Conservation (phyloP, 2,797 vertebrate genomes). For the Lagocephalus sceleratus region DNA sequence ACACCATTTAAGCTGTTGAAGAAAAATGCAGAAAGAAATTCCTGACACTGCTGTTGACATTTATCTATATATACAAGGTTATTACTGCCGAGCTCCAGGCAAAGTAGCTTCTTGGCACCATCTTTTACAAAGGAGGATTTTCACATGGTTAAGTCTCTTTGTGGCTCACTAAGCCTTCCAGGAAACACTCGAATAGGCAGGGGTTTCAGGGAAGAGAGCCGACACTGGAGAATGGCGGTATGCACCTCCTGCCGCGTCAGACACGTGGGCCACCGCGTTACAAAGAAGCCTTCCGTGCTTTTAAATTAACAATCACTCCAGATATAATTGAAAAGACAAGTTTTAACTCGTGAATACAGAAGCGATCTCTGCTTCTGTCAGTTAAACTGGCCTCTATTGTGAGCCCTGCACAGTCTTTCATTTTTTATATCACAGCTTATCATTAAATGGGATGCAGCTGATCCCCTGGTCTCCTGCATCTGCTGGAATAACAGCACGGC, state of each 20-base stretch:
- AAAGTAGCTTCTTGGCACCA: background rate
- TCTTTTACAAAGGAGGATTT: constrained; percentile 14
- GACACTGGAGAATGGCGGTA: too few relatives aligned
- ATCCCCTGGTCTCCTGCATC: constrained; percentile 7
- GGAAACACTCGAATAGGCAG: too few relatives aligned
- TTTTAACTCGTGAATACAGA: background rate
- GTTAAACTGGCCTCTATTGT: background rate
- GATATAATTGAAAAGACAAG: background rate
- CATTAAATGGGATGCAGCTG: constrained; percentile 20
- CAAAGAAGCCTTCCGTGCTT: background rate
- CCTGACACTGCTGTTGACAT: background rate
- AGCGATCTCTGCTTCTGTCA: background rate
- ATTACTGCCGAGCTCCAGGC: constrained; percentile 5
- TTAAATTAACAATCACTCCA: background rate
- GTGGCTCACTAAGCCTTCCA: too few relatives aligned
- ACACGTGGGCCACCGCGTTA: too few relatives aligned
- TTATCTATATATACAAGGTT: background rate
- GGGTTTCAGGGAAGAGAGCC: too few relatives aligned
- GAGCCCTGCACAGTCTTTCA: constrained; percentile 3
- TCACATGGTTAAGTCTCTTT: too few relatives aligned
- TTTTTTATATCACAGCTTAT: constrained; percentile 22
- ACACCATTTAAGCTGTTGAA: constrained; percentile 5
- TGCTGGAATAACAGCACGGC: constrained; percentile 1
- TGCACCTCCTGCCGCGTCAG: too few relatives aligned
- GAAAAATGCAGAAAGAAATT: constrained; percentile 13